Evolutionary conservation across 2,888 invertebrate genomes (phyloP).

Genomic region (Trimorus sp.): DNA sequence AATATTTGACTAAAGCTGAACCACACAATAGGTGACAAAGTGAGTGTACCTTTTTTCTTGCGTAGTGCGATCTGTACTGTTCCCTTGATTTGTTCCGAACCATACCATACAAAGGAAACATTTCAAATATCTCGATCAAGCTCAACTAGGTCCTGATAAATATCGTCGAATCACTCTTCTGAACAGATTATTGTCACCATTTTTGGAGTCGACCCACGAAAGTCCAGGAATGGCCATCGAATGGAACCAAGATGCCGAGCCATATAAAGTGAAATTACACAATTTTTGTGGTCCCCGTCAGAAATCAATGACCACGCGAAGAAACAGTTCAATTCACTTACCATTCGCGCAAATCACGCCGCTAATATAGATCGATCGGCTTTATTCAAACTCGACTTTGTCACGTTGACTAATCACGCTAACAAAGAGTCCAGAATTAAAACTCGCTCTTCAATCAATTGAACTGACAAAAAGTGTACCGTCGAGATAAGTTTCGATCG

Average conservation of each 20-base stretch:
- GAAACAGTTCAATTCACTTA: constrained; percentile 29
- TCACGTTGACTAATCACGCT: constrained; percentile 20
- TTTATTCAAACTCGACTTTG: constrained; percentile 7
- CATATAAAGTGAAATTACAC: constrained; percentile 14
- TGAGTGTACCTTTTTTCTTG: no score
- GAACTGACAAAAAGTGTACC: not conserved
- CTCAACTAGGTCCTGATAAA: not conserved
- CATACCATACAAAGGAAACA: not conserved
- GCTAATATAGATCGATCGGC: constrained; percentile 21
- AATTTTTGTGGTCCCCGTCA: constrained; percentile 22
- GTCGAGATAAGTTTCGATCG: not conserved
- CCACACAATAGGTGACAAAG: no score
- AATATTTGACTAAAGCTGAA: no score
- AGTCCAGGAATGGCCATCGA: constrained; percentile 17
- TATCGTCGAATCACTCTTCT: constrained; percentile 6
- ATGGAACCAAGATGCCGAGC: not conserved
- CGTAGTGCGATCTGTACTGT: no score
- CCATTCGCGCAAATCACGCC: constrained; percentile 33
- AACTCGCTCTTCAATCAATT: constrained; percentile 17
- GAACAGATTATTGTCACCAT: constrained; percentile 15
- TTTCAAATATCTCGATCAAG: not conserved
- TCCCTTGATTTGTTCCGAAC: no score
- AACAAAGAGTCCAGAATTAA: constrained; percentile 5
- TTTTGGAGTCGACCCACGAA: constrained; percentile 10
- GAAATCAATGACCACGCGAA: constrained; percentile 24